Conservation (phyloP, 2,113 vertebrate species). For the Noturus placidus region DNA sequence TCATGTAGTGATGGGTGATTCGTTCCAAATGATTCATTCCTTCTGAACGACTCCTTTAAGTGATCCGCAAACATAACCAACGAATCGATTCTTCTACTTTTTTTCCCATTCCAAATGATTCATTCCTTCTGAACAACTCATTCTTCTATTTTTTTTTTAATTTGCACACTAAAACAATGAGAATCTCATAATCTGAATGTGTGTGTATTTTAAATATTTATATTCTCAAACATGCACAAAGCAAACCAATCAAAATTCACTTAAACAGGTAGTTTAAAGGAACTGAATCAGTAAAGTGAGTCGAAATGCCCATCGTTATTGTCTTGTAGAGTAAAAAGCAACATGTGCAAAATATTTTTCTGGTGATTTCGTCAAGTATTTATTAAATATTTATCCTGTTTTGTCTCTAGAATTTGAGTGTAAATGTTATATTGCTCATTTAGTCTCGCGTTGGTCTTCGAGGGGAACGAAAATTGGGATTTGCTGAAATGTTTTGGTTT, state of each 20-base stretch:
- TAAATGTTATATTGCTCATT: constrained; percentile 76
- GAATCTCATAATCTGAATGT: not conserved
- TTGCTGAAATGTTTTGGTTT: constrained; percentile 53
- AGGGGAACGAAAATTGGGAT: constrained; percentile 61
- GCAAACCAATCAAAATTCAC: not conserved
- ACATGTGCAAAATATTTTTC: constrained; percentile 69
- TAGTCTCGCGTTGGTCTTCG: constrained; percentile 60
- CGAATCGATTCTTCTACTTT: not conserved
- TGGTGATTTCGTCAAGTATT: constrained; percentile 59
- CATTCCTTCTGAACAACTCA: not conserved
- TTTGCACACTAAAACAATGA: not conserved
- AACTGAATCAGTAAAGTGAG: not conserved
- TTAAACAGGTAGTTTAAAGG: constrained; percentile 4
- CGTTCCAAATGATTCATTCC: not conserved
- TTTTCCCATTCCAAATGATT: not conserved
- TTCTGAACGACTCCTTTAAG: not conserved
- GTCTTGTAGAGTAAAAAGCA: constrained; percentile 63
- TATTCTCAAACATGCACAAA: not conserved
- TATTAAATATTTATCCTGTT: not conserved
- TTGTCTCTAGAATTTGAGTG: constrained; percentile 55
- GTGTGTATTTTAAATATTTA: not conserved
- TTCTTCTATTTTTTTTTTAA: not conserved
- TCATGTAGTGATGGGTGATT: not conserved
- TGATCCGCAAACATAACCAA: not conserved
- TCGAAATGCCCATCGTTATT: constrained; percentile 48